These are phyloP conservation scores for Orchestes rusci DNA, from an alignment of 2,888 invertebrate species.

Conservation along the genomic window DNA sequence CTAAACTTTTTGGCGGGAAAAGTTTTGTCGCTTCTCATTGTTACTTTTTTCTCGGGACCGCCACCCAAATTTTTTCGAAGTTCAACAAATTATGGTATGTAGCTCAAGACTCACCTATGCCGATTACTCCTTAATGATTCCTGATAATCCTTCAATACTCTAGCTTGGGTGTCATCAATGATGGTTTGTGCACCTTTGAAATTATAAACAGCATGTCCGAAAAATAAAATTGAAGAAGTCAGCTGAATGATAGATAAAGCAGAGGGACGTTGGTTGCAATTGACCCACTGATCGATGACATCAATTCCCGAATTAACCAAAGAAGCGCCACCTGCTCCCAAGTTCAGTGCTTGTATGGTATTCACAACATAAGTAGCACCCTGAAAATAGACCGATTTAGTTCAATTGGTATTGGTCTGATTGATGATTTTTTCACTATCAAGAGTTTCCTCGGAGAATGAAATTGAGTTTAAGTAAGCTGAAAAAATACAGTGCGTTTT, in stretches of 20 bases:
- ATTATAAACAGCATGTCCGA: constrained; percentile 36
- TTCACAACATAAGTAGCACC: constrained; percentile 30
- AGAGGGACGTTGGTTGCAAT: constrained; percentile 36
- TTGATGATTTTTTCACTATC: too few species aligned
- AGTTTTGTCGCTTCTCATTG: too few species aligned
- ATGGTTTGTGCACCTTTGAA: constrained; percentile 31
- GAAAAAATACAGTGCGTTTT: too few species aligned
- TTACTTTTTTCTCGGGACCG: too few species aligned
- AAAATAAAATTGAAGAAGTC: constrained; percentile 35
- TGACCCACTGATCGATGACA: constrained; percentile 33
- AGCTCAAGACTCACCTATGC: constrained; percentile 43
- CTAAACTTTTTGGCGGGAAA: too few species aligned
- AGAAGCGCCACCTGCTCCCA: constrained; percentile 34
- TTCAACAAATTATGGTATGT: too few species aligned
- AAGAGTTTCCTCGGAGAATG: too few species aligned
- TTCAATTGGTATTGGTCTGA: too few species aligned
- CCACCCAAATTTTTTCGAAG: too few species aligned
- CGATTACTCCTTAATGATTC: constrained; percentile 49
- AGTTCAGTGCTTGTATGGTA: constrained; percentile 32
- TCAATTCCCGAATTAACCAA: constrained; percentile 35
- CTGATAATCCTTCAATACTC: constrained; percentile 48
- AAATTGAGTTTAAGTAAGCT: too few species aligned
- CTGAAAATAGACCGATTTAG: constrained; percentile 14
- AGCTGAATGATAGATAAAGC: constrained; percentile 42
- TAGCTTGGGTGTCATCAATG: constrained; percentile 50